Conservation (phyloP, 2,113 vertebrate species). For the Pseudonaja textilis region DNA sequence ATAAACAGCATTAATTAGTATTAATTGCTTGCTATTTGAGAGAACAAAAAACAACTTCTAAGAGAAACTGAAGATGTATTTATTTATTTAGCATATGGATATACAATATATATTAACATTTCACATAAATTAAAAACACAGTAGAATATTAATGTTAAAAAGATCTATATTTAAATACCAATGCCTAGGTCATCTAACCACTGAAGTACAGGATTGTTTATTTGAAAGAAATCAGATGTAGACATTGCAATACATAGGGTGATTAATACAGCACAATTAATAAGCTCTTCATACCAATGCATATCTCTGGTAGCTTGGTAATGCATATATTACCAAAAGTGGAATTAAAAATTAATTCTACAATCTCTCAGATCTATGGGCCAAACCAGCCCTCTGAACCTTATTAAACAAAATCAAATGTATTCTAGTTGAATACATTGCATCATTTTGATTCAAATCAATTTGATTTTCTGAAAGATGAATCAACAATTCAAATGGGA, state of each 20-base stretch:
- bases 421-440: background rate
- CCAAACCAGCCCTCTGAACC: background rate
- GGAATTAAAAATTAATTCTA: background rate
- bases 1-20: background rate
- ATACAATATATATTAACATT: background rate
- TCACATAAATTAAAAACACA: background rate
- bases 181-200: background rate
- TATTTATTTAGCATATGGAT: background rate
- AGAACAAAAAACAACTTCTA: background rate
- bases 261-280: background rate
- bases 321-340: background rate
- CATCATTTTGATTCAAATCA: background rate
- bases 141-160: background rate
- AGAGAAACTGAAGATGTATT: background rate
- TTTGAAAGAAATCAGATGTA: background rate
- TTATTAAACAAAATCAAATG: background rate
- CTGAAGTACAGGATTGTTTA: background rate
- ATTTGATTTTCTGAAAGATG: background rate
- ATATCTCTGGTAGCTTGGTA: too few relatives aligned
- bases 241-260: background rate
- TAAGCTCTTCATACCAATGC: background rate
- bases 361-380: background rate
- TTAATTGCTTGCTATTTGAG: background rate
- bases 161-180: background rate
- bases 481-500: background rate